Conservation (phyloP, 2,797 vertebrate species). For the Lates japonicus region DNA sequence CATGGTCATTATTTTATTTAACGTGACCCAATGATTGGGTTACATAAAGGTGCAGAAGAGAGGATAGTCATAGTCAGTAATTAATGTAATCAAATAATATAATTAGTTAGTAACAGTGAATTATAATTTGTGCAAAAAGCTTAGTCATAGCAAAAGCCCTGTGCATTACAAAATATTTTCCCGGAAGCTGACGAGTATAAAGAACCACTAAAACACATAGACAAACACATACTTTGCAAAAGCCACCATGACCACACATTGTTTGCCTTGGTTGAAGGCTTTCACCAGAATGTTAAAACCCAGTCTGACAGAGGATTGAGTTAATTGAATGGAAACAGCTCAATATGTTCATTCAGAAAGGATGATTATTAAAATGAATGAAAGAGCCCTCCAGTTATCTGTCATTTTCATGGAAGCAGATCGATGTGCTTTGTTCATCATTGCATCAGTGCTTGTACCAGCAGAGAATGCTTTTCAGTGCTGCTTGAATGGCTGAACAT, state of each 20-base stretch:
- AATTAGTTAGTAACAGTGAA: not conserved
- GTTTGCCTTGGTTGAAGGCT: constrained; percentile 10
- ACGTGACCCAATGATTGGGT: not conserved
- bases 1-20: not conserved
- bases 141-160: not conserved
- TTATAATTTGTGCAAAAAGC: not conserved
- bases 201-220: not conserved
- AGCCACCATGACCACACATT: constrained; percentile 1
- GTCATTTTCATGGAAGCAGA: not conserved
- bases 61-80: not conserved
- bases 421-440: not conserved
- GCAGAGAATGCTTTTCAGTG: too few species aligned
- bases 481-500: too few species aligned
- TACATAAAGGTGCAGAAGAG: too few species aligned
- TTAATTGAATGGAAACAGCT: not conserved
- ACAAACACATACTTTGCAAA: not conserved
- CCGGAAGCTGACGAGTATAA: not conserved
- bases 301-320: not conserved
- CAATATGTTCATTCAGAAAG: constrained; percentile 14
- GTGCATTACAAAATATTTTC: not conserved
- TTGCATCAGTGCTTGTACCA: too few species aligned
- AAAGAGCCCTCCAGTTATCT: not conserved
- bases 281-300: too few species aligned
- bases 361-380: not conserved
- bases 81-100: not conserved